Evolutionary conservation across 35 echinoderm and acorn worm species (phyloP).

Genomic region (Nesometra sesokonis): DNA sequence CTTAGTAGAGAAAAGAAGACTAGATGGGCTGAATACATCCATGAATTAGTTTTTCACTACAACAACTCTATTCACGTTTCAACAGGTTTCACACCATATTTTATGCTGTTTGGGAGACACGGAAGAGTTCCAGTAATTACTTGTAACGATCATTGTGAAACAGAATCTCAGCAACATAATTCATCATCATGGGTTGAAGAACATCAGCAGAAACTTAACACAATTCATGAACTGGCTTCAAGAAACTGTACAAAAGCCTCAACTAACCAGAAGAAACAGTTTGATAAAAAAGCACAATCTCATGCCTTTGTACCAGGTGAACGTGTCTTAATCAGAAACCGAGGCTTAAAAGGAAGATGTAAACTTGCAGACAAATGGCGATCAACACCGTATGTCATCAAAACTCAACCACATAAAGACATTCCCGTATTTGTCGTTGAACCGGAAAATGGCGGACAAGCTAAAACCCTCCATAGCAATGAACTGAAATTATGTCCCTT

Average conservation of each 20-base stretch:
- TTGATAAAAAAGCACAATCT: not conserved
- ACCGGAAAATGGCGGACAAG: slow-evolving; percentile 25
- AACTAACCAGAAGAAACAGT: not conserved
- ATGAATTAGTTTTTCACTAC: slow-evolving; percentile 20
- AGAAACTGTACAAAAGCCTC: no score
- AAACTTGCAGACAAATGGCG: slow-evolving; percentile 55
- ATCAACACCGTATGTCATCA: slow-evolving; percentile 9
- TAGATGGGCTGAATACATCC: slow-evolving; percentile 29
- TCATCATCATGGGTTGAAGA: no score
- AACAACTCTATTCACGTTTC: slow-evolving; percentile 30
- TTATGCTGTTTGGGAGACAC: slow-evolving; percentile 46
- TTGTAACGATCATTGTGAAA: not conserved
- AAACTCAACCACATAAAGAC: not conserved
- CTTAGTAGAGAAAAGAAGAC: slow-evolving; percentile 18
- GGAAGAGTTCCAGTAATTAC: slow-evolving; percentile 10
- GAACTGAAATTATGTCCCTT: slow-evolving; percentile 19
- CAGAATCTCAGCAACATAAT: not conserved
- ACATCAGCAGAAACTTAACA: no score
- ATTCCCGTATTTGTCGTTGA: slow-evolving; percentile 39
- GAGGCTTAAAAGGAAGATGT: slow-evolving; percentile 10
- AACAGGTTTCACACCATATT: slow-evolving; percentile 42
- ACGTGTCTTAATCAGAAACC: slow-evolving; percentile 37
- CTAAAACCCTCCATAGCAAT: slow-evolving; percentile 48
- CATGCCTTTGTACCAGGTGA: not conserved
- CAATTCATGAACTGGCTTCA: no score